Base-by-base conservation (phyloP, 2,113 vertebrate species). In the Sminthopsis crassicaudata region DNA sequence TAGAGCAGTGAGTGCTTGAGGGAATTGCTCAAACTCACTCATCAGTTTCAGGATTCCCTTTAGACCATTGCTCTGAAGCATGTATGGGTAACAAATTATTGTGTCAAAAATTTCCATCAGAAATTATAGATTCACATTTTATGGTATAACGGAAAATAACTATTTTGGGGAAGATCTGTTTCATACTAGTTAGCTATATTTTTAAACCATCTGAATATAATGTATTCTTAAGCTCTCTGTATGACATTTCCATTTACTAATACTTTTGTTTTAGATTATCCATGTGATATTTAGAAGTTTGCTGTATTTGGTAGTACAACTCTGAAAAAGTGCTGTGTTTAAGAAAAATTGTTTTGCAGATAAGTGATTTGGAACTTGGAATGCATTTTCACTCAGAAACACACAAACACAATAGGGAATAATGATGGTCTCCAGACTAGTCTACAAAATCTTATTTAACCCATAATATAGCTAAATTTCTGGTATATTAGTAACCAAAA, bases 21-120 rank as follows among this genome's bases (percentile, higher is more conserved):
- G 67, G 67, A 84, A 84, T 84, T 84, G 67, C 67, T n/a, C 67
- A 84, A 42, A 84, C n/a, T 84, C 67, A 84, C n/a, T n/a, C 67
- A 84, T 84, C n/a, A 84, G 67, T 42, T 84, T 84, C 67, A 22
- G 19, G 67, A 84, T 84, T 84, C 67, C n/a, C 67, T 22, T 84
- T 84, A 84, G 67, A 84, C 67, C n/a, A 42, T 84, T 84, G 16
- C n/a, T 84, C 36, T 84, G 6, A n/a, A 84, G n/a, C n/a, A 23
- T 42, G 0, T 42, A 19, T 84, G 19, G 36, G 19, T 84, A 42
- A 84, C 36, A 84, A 84, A 76, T 76, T 76, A 76, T 42, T 42
- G 36, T 19, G 22, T 22, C 5, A 76, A 76, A 76, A 42, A 76
- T 76, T 76, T 76, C 67, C 67, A 76, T 76, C 16, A 42, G 67